phyloP scores from a whole-genome alignment of 2,888 invertebrate species.

The Pristionchus arcanus region DNA sequence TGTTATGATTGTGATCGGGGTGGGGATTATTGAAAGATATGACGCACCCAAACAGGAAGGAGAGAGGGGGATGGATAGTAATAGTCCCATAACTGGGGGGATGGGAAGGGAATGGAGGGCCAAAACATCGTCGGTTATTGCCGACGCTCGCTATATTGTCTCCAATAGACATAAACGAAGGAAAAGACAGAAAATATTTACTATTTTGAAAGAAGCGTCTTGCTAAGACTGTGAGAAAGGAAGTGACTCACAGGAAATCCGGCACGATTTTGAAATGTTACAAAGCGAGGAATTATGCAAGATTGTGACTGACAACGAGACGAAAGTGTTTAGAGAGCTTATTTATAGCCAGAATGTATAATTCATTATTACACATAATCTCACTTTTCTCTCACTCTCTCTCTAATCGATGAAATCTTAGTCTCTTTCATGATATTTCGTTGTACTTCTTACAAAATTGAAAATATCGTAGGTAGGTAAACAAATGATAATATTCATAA shows the following conservation, averaged over 20 bases:
- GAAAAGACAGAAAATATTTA: neutral
- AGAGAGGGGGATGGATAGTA: neutral
- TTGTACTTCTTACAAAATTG: neutral
- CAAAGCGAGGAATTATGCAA: too few species aligned
- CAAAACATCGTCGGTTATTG: neutral
- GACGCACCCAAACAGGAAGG: slow-evolving; percentile 18
- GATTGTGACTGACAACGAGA: too few species aligned
- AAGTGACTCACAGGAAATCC: neutral
- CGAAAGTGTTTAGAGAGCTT: too few species aligned
- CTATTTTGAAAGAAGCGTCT: neutral
- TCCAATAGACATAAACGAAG: too few species aligned
- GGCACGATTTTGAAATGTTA: too few species aligned
- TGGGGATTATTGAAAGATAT: neutral
- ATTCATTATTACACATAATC: too few species aligned
- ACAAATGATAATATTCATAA: too few species aligned
- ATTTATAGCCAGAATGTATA: too few species aligned
- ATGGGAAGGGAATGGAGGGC: neutral
- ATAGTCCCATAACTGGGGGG: slow-evolving; percentile 38
- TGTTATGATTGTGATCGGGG: slow-evolving; percentile 19
- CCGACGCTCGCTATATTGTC: too few species aligned
- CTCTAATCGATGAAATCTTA: too few species aligned
- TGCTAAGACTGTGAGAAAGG: neutral
- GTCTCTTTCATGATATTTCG: too few species aligned
- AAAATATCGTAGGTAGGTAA: neutral
- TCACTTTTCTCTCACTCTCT: too few species aligned